Percentiles rank a stretch among this genome's conserved stretches.
These are phyloP conservation scores for Nannospalax galili DNA, from an alignment of 2,113 vertebrate genomes.

Conservation along the genomic window DNA sequence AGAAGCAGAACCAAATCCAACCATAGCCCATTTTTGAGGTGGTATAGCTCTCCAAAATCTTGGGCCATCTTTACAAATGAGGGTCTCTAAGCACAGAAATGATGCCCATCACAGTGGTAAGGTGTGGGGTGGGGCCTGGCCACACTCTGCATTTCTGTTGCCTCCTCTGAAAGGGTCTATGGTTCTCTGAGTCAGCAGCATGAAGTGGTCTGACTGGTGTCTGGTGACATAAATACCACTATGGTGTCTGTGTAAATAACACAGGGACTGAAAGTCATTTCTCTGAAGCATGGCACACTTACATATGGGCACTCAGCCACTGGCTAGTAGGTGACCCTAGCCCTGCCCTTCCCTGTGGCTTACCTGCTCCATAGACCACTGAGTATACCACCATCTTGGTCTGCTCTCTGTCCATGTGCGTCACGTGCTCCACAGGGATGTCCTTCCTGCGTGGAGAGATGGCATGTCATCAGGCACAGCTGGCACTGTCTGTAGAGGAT, in stretches of 20 bases:
- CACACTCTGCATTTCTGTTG: neutral
- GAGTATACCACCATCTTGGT: slow-evolving; percentile 94
- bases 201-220: neutral
- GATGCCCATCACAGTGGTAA: neutral
- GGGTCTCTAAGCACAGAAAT: neutral
- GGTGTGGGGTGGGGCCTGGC: neutral
- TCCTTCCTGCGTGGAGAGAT: slow-evolving; percentile 88
- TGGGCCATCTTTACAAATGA: neutral
- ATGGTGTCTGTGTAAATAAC: neutral
- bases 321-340: neutral
- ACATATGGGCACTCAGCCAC: accelerated
- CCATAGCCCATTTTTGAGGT: neutral
- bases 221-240: neutral
- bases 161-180: too few relatives aligned
- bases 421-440: slow-evolving; percentile 85
- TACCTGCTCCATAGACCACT: slow-evolving; percentile 95
- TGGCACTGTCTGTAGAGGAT: neutral
- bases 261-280: neutral
- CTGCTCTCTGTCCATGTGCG: slow-evolving; percentile 89
- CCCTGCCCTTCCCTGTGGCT: neutral
- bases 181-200: accelerated
- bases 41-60: neutral
- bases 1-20: neutral
- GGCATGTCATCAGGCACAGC: accelerated
- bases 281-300: neutral